Percentiles rank a stretch among this genome's conserved stretches.
phyloP scores from a whole-genome alignment of 2,888 invertebrate species.

The Fragum whitleyi region DNA sequence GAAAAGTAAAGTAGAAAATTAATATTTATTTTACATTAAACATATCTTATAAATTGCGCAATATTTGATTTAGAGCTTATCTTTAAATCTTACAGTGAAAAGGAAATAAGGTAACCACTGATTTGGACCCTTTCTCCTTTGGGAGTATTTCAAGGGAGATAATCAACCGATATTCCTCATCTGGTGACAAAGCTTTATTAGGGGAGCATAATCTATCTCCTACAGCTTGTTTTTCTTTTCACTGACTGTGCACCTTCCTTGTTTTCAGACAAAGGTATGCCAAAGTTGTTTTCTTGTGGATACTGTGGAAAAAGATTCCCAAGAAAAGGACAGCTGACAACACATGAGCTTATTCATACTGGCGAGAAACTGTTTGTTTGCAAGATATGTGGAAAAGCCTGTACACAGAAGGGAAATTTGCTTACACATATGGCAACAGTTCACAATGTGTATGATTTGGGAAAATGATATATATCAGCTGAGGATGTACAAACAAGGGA shows the following conservation, averaged over 20 bases:
- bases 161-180: too few species aligned
- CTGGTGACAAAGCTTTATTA: too few species aligned
- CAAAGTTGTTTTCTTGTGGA: background rate
- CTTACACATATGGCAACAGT: conserved; percentile 25
- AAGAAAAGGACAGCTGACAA: background rate
- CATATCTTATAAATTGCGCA: too few species aligned
- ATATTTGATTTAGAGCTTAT: too few species aligned
- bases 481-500: conserved; percentile 24
- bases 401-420: conserved; percentile 32
- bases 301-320: conserved; percentile 23
- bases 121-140: too few species aligned
- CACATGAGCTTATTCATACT: conserved; percentile 26
- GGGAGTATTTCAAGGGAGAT: too few species aligned
- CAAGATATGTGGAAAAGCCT: conserved; percentile 21
- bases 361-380: conserved; percentile 40
- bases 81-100: too few species aligned
- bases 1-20: too few species aligned
- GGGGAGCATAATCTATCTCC: too few species aligned
- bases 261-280: background rate
- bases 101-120: too few species aligned
- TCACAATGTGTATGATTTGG: conserved; percentile 15
- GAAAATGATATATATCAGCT: background rate
- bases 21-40: too few species aligned
- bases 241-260: background rate
- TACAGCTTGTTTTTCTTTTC: too few species aligned